Percentiles rank a stretch among this genome's conserved stretches.
These are phyloP conservation scores for Tetropium fuscum DNA, from an alignment of 2,888 invertebrate genomes.

Conservation along the genomic window DNA sequence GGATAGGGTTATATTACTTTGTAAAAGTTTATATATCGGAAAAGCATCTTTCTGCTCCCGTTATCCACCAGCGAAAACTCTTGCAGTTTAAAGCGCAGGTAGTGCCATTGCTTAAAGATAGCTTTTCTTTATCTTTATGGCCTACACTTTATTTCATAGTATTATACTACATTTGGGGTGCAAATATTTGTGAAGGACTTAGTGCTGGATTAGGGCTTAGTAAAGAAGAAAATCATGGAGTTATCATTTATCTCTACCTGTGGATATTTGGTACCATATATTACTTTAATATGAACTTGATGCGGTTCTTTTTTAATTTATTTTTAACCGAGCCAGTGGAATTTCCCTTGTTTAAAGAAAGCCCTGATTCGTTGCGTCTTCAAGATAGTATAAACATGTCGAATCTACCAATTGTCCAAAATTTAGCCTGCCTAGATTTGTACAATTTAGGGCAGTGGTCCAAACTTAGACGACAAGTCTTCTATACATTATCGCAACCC, in stretches of 20 bases:
- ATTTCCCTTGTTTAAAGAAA: slow-evolving; percentile 72
- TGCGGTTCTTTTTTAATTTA: slow-evolving; percentile 78
- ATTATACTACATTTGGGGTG: slow-evolving; percentile 74
- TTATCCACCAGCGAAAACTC: slow-evolving; percentile 78
- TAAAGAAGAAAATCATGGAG: slow-evolving; percentile 67
- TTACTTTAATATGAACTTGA: slow-evolving; percentile 76
- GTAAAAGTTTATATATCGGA: slow-evolving; percentile 70
- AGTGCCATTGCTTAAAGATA: slow-evolving; percentile 70
- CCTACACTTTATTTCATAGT: slow-evolving; percentile 74
- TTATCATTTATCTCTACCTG: slow-evolving; percentile 69
- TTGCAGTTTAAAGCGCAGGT: slow-evolving; percentile 74
- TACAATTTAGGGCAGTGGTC: slow-evolving; percentile 76
- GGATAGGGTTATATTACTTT: slow-evolving; percentile 75
- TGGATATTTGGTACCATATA: slow-evolving; percentile 80
- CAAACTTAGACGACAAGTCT: slow-evolving; percentile 70
- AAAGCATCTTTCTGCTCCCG: slow-evolving; percentile 74
- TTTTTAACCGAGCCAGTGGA: slow-evolving; percentile 77
- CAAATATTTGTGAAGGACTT: slow-evolving; percentile 68
- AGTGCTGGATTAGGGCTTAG: slow-evolving; percentile 68
- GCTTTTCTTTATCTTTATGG: slow-evolving; percentile 71
- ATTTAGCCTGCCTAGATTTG: slow-evolving; percentile 82
- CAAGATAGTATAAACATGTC: slow-evolving; percentile 72
- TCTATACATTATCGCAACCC: slow-evolving; percentile 83
- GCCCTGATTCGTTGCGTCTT: slow-evolving; percentile 68
- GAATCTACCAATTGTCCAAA: slow-evolving; percentile 77